Evolutionary conservation across 1,140 invertebrate genomes (phyloP), one percentile per base, ranked within the genome.

Genomic region (Drosophila arizonae): DNA sequence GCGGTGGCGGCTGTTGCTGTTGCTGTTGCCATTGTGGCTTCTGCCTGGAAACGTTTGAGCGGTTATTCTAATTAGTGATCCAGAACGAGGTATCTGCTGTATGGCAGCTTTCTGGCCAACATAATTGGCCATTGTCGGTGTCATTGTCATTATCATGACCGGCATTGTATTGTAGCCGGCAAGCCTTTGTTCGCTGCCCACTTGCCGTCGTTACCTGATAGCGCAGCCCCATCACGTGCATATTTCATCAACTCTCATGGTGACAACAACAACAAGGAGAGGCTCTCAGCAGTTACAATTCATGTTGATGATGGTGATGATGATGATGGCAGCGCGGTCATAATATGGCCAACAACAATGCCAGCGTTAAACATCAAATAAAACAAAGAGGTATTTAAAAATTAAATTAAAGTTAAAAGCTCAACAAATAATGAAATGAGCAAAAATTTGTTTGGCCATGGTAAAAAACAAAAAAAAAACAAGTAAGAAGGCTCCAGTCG

Each of bases 401-500:
- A 88, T 87, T 87, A 87, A 87, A 87, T 84, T 87, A 84, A 87
- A 88, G 72, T 82, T 87, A 88, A 87, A 79, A 87, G 84, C 77
- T 84, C 56, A 72, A 77, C 85, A 81, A 86, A 86, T 76, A 82
- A 82, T 87, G 72, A 82, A 86, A 78, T 78, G 78, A 67, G 58
- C 81, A 57, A 80, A 80, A 85, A 84, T 41, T 60, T 66, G 62
- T 33, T 39, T 33, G 11, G 17, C 17, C 24, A 50, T 76, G 64
- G 36, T 57, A 75, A 75, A 81, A 76, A 82, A 75, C 45, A 65
- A 61, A 55, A 46, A 6, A 33, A 33, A 71, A 82, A 75, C n/a
- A n/a, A n/a, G n/a, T n/a, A n/a, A n/a, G n/a, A n/a, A n/a, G n/a
- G n/a, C n/a, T n/a, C n/a, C n/a, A n/a, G n/a, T n/a, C n/a, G n/a